Evolutionary conservation across 2,888 invertebrate genomes (phyloP).

Genomic region (Cepaea hortensis): DNA sequence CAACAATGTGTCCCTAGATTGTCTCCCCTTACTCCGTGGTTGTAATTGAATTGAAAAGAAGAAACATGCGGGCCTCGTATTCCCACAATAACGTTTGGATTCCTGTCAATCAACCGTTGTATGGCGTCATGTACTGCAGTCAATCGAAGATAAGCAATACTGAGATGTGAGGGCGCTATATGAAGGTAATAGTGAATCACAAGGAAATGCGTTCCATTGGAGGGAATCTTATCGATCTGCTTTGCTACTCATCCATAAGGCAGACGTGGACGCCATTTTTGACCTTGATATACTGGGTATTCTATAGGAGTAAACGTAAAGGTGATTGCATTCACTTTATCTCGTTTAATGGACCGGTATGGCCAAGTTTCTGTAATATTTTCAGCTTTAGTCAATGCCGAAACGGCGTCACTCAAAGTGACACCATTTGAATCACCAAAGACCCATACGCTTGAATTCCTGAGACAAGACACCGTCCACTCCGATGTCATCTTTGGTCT

Average conservation of each 20-base stretch:
- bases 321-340: neutral
- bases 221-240: conserved; percentile 26
- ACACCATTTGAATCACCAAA: conserved; percentile 44
- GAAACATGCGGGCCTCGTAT: conserved; percentile 36
- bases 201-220: conserved; percentile 15
- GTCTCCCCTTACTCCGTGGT: conserved; percentile 38
- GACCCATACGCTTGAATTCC: conserved; percentile 27
- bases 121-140: conserved; percentile 11
- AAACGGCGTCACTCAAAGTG: neutral
- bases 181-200: conserved; percentile 40
- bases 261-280: neutral
- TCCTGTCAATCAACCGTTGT: conserved; percentile 14
- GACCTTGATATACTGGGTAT: conserved; percentile 9
- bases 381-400: neutral
- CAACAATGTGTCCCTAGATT: neutral
- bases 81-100: conserved; percentile 26
- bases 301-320: conserved; percentile 28
- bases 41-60: neutral
- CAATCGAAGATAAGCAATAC: neutral
- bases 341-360: neutral
- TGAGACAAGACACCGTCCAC: conserved; percentile 15
- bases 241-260: conserved; percentile 27
- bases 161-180: conserved; percentile 17
- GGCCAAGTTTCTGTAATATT: neutral
- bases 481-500: neutral